A percentile compares a stretch with the other conserved stretches of the same genome.
These are phyloP conservation scores for Myioborus miniatus DNA, from an alignment of 2,797 vertebrate genomes.

Conservation along the genomic window DNA sequence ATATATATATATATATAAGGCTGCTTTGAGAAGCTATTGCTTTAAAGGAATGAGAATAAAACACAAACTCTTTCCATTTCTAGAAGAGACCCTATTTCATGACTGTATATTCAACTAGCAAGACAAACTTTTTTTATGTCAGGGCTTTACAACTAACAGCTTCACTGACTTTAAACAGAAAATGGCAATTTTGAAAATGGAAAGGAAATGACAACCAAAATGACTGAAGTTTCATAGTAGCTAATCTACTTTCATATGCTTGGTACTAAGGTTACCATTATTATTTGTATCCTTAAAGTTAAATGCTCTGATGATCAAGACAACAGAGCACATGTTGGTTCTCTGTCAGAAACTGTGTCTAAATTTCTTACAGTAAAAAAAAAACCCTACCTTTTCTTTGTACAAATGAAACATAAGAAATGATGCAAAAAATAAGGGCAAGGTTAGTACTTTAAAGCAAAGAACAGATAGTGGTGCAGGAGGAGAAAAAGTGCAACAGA, in stretches of 20 bases:
- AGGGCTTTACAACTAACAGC: neutral
- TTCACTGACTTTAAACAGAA: neutral
- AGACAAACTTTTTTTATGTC: neutral
- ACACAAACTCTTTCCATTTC: neutral
- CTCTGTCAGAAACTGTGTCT: neutral
- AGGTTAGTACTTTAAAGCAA: neutral
- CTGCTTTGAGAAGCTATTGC: constrained; percentile 41
- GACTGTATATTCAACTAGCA: neutral
- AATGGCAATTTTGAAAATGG: neutral
- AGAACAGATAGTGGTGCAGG: neutral
- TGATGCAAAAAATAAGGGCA: neutral
- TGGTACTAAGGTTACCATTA: neutral
- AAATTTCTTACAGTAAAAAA: neutral
- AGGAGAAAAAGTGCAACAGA: neutral
- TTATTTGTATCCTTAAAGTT: neutral
- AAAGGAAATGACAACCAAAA: neutral
- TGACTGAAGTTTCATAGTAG: neutral
- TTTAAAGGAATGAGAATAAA: neutral
- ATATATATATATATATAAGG: neutral
- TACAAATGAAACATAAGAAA: neutral
- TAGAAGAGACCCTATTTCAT: neutral
- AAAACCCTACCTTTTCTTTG: neutral
- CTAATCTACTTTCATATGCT: neutral
- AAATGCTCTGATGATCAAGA: neutral
- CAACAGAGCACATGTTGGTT: neutral